phyloP scores from a whole-genome alignment of 2,113 vertebrate species.

The Paradisaea rubra region DNA sequence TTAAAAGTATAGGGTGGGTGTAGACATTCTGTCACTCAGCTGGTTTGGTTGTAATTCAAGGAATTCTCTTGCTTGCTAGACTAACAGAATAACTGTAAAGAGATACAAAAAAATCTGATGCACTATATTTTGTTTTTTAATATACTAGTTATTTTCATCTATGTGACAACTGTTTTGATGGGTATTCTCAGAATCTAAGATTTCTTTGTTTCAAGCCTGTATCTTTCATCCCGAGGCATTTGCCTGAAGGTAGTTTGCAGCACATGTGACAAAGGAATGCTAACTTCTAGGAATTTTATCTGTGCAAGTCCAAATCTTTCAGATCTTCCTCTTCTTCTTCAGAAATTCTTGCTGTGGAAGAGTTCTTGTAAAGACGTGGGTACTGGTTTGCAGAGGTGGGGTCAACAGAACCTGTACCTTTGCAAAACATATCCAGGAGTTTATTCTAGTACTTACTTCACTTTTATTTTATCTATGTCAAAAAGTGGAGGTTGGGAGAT shows the following conservation, averaged over 20 bases:
- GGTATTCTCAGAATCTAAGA: not conserved
- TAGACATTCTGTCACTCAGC: not conserved
- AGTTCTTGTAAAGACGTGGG: fast-evolving
- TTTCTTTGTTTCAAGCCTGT: not conserved
- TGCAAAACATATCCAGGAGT: not conserved
- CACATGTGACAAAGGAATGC: not conserved
- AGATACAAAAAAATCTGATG: not conserved
- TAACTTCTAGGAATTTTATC: not conserved
- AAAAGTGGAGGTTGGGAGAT: not conserved
- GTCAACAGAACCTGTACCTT: not conserved
- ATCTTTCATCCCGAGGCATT: not conserved
- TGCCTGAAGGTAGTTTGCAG: not conserved
- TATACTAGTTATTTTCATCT: not conserved
- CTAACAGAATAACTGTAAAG: not conserved
- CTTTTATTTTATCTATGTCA: not conserved
- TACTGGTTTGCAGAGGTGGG: not conserved
- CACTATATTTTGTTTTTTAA: not conserved
- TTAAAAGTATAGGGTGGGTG: not conserved
- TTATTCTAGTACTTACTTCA: not conserved
- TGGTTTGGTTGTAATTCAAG: not conserved
- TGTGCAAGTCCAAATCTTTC: not conserved
- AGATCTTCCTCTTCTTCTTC: not conserved
- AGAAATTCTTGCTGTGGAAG: not conserved
- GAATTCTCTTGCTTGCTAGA: not conserved
- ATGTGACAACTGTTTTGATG: not conserved